phyloP scores from a whole-genome alignment of 2,113 vertebrate genomes.

The Willisornis vidua region DNA sequence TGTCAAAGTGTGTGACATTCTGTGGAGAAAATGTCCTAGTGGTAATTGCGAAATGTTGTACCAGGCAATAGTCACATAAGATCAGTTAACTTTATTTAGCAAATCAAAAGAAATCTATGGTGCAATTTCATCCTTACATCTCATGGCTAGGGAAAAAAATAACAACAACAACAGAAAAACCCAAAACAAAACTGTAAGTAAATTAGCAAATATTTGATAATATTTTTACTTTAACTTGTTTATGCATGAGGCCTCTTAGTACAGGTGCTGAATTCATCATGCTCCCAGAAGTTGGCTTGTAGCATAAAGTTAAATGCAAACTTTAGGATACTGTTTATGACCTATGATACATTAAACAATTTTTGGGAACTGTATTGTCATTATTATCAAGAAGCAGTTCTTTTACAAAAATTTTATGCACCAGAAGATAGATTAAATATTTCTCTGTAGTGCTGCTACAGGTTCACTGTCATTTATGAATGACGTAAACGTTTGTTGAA shows the following conservation, averaged over 20 bases:
- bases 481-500: neutral
- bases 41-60: conserved; percentile 53
- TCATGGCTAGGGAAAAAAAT: neutral
- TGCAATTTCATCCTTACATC: neutral
- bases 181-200: neutral
- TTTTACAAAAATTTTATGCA: neutral
- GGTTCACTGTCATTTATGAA: neutral
- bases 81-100: conserved; percentile 2
- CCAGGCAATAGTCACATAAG: neutral
- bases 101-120: conserved; percentile 9
- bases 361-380: neutral
- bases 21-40: conserved; percentile 36
- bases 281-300: neutral
- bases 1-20: conserved; percentile 59
- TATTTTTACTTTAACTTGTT: neutral
- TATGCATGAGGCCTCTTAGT: neutral
- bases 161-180: no score
- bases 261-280: neutral
- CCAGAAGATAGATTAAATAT: neutral
- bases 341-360: neutral
- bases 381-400: neutral
- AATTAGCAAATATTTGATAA: neutral
- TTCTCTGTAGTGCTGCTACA: neutral
- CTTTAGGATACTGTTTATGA: neutral
- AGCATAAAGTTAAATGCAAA: neutral